Percentiles rank a stretch among this genome's conserved stretches.
These are phyloP conservation scores for Pseudorectes ferrugineus DNA, from an alignment of 2,113 vertebrate species.

Conservation along the genomic window DNA sequence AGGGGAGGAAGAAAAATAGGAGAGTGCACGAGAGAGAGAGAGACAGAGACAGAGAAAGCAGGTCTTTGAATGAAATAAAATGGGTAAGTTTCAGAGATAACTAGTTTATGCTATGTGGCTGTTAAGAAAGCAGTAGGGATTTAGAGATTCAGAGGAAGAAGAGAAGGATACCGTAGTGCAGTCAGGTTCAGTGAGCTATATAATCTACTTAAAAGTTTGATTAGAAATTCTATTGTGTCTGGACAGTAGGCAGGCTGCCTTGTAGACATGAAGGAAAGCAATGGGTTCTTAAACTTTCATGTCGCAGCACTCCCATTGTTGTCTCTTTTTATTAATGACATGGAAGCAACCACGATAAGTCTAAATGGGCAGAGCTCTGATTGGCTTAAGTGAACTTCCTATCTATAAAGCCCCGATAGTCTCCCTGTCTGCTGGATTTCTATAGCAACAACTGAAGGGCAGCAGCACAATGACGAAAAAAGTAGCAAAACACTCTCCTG, in stretches of 20 bases:
- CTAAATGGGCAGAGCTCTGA: not conserved
- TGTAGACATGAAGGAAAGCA: not conserved
- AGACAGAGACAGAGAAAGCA: not conserved
- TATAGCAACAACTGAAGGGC: not conserved
- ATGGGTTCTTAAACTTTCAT: not conserved
- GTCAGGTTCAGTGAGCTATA: not conserved
- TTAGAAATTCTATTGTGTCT: not conserved
- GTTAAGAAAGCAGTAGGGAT: not conserved
- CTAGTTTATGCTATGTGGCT: not conserved
- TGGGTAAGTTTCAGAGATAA: not conserved
- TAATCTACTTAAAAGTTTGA: conserved; percentile 38
- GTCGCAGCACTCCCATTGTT: not conserved
- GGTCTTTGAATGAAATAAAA: not conserved
- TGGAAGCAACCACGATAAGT: not conserved
- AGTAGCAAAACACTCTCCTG: not conserved
- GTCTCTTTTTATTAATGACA: not conserved
- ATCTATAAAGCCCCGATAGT: not conserved
- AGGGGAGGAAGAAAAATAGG: not conserved
- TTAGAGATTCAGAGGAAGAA: not conserved
- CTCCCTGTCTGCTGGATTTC: not conserved
- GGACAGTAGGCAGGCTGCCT: not conserved
- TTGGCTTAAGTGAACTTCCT: not conserved
- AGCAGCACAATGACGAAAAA: not conserved
- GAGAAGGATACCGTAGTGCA: not conserved
- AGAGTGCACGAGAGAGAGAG: not conserved